A percentile compares a stretch with the other conserved stretches of the same genome.
These are phyloP conservation scores for Ibycter americanus DNA, from an alignment of 2,797 vertebrate species.

Conservation along the genomic window DNA sequence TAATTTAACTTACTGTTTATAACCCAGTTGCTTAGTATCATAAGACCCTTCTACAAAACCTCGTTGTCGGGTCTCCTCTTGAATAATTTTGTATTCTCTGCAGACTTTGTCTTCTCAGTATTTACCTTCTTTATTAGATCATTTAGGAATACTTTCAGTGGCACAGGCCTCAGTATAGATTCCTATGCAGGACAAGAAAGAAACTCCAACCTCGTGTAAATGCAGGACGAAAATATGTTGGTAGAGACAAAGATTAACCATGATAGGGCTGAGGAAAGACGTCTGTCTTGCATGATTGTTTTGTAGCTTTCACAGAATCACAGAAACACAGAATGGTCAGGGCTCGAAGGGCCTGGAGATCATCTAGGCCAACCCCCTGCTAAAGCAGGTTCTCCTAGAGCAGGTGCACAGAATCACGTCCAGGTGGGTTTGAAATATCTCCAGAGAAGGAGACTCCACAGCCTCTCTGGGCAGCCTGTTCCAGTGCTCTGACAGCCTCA, in stretches of 20 bases:
- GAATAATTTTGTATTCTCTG: background rate
- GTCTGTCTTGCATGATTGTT: background rate
- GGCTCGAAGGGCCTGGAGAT: too few relatives aligned
- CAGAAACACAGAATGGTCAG: too few relatives aligned
- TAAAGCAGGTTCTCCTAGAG: too few relatives aligned
- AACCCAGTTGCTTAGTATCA: background rate
- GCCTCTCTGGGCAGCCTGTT: too few relatives aligned
- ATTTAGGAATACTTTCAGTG: background rate
- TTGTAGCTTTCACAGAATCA: background rate
- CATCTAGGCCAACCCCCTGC: too few relatives aligned
- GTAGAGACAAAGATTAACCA: background rate
- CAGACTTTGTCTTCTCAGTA: background rate
- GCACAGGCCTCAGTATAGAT: background rate
- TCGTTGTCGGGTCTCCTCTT: background rate
- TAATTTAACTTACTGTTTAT: background rate
- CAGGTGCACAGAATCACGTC: too few relatives aligned
- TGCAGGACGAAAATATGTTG: background rate
- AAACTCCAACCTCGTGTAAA: background rate
- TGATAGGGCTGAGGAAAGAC: background rate
- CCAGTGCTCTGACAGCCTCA: too few relatives aligned
- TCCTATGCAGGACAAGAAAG: background rate
- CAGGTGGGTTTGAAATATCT: too few relatives aligned
- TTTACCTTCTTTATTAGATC: background rate
- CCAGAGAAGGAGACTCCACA: too few relatives aligned
- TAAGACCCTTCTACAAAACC: background rate